Conservation (phyloP, 2,888 invertebrate species). For the Lasiommata megera region DNA sequence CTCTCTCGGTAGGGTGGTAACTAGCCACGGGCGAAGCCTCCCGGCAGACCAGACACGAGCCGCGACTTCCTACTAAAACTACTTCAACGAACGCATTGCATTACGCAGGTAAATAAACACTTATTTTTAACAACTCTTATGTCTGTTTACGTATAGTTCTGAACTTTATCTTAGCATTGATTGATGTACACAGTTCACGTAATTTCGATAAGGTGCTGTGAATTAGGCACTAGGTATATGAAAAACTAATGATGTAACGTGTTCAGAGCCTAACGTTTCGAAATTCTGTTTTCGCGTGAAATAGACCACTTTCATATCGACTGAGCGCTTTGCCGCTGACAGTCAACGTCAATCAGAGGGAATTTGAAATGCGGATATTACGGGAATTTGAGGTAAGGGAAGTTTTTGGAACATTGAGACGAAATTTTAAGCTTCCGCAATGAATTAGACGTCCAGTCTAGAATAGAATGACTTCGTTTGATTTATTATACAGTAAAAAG, state of each 20-base stretch:
- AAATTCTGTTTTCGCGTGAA: constrained; percentile 26
- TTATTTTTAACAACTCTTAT: too few species aligned
- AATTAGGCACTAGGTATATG: not conserved
- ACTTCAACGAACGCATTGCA: too few species aligned
- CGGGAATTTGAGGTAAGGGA: constrained; percentile 9
- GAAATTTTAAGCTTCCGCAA: not conserved
- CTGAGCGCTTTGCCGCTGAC: constrained; percentile 25
- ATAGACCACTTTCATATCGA: constrained; percentile 26
- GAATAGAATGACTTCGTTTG: too few species aligned
- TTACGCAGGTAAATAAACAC: too few species aligned
- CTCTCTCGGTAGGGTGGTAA: too few species aligned
- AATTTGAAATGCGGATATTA: constrained; percentile 27
- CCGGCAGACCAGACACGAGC: too few species aligned
- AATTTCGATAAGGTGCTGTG: not conserved
- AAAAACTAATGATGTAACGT: not conserved
- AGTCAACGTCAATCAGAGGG: constrained; percentile 26
- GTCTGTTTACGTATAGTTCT: too few species aligned
- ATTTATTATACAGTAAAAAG: too few species aligned
- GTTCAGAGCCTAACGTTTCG: constrained; percentile 8
- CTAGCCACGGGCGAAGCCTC: too few species aligned
- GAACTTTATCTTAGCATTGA: too few species aligned
- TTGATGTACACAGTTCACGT: not conserved
- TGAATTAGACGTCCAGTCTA: not conserved
- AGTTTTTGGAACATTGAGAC: not conserved
- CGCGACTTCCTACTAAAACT: too few species aligned